Evolutionary conservation across 1,140 invertebrate genomes (phyloP).

Genomic region (Drosophila orena): DNA sequence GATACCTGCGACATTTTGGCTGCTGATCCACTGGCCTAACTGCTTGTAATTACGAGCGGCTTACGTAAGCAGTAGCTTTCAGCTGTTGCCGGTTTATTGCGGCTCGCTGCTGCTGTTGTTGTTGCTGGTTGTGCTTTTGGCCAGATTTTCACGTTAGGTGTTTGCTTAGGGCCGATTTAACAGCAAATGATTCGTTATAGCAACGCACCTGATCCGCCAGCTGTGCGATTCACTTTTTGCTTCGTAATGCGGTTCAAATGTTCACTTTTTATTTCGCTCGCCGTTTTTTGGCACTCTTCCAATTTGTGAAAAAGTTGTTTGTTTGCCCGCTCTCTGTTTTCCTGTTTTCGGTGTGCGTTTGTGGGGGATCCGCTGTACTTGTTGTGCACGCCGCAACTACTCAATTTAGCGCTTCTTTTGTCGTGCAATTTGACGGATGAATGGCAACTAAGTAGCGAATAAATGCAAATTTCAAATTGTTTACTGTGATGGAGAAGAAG

Average conservation of each 20-base stretch:
- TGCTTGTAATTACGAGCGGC: conserved; percentile 20
- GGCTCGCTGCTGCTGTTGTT: conserved; percentile 16
- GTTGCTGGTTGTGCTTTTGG: conserved; percentile 2
- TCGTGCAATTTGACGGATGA: conserved; percentile 26
- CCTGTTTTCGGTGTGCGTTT: background rate
- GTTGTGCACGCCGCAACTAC: conserved; percentile 1
- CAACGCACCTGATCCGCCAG: conserved; percentile 18
- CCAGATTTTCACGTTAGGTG: conserved; percentile 4
- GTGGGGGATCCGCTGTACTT: background rate
- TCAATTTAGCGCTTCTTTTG: conserved; percentile 34
- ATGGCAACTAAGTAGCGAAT: conserved; percentile 18
- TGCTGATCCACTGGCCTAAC: conserved; percentile 12
- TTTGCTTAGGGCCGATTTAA: conserved; percentile 35
- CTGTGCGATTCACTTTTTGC: conserved; percentile 31
- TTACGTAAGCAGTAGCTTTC: conserved; percentile 42
- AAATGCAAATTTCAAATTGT: conserved; percentile 47
- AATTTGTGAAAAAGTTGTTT: conserved; percentile 31
- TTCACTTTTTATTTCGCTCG: conserved; percentile 8
- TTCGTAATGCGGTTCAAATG: conserved; percentile 27
- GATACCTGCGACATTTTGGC: conserved; percentile 48
- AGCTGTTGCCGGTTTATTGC: conserved; percentile 38
- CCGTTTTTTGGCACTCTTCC: conserved; percentile 33
- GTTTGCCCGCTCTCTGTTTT: conserved; percentile 12
- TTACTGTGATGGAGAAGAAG: conserved; percentile 23
- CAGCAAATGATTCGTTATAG: conserved; percentile 1